phyloP scores from a whole-genome alignment of 2,888 invertebrate species.

The Chrysomela aeneicollis region DNA sequence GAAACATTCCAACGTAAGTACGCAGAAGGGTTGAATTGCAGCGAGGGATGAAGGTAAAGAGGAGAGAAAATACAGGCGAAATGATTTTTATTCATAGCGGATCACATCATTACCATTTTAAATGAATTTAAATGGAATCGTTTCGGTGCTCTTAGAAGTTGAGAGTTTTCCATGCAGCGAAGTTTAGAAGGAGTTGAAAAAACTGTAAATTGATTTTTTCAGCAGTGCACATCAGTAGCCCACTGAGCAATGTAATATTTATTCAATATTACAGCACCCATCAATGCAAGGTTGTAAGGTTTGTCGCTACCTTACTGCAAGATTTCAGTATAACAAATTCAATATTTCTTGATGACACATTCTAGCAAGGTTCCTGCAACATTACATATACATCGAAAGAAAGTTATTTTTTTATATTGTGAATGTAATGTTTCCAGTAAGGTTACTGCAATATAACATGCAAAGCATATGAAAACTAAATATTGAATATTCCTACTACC shows the following conservation, averaged over 20 bases:
- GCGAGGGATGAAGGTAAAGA: slow-evolving; percentile 9
- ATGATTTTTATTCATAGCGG: slow-evolving; percentile 55
- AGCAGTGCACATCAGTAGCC: background rate
- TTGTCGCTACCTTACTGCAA: no score
- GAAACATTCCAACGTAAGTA: slow-evolving; percentile 30
- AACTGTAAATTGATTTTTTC: background rate
- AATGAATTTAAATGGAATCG: slow-evolving; percentile 56
- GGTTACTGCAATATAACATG: no score
- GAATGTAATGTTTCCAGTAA: no score
- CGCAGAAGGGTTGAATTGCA: slow-evolving; percentile 30
- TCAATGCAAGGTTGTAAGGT: no score
- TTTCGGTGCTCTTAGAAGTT: slow-evolving; percentile 39
- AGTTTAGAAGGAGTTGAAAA: background rate
- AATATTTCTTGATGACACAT: no score
- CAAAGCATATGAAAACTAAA: no score
- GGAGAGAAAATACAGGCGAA: slow-evolving; percentile 39
- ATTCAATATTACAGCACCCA: no score
- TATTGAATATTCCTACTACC: no score
- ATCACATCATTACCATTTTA: slow-evolving; percentile 54
- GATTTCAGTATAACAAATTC: no score
- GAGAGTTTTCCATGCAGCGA: background rate
- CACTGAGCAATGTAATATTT: slow-evolving; percentile 1
- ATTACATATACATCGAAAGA: no score
- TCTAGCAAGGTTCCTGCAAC: no score
- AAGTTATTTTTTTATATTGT: no score